Percentiles rank a stretch among this genome's conserved stretches.
Conservation (phyloP, 2,888 invertebrate species). For the Acanthococcus lagerstroemiae region DNA sequence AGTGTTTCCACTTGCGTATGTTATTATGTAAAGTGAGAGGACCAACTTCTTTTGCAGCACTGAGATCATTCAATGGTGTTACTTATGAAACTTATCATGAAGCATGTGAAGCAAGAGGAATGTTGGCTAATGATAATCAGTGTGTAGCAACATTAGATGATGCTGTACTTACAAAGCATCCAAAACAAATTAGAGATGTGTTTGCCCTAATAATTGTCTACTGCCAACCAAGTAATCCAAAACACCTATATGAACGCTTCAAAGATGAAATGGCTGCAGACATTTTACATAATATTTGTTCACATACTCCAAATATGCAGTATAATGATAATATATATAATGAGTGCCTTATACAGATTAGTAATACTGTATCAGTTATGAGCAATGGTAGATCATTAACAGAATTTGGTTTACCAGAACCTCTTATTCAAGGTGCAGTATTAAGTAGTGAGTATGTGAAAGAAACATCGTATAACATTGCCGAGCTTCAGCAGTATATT, state of each 20-base stretch:
- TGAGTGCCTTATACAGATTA: not conserved
- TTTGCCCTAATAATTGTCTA: slow-evolving; percentile 22
- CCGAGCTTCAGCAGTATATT: not conserved
- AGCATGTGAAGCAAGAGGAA: slow-evolving; percentile 33
- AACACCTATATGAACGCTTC: not conserved
- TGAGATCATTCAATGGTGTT: slow-evolving; percentile 7
- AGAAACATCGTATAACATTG: not conserved
- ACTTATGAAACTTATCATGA: not conserved
- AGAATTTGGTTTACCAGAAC: slow-evolving; percentile 1
- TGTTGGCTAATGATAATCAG: slow-evolving; percentile 34
- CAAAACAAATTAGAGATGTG: slow-evolving; percentile 19
- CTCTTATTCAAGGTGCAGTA: not conserved
- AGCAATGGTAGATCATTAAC: slow-evolving; percentile 3
- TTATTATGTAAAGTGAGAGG: slow-evolving; percentile 22
- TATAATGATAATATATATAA: slow-evolving; percentile 2
- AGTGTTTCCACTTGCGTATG: slow-evolving; percentile 25
- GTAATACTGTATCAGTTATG: not conserved
- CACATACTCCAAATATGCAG: not conserved
- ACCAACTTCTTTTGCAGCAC: slow-evolving; percentile 9
- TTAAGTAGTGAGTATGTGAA: not conserved
- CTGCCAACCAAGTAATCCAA: slow-evolving; percentile 13
- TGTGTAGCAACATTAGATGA: slow-evolving; percentile 26
- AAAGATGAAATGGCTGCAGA: slow-evolving; percentile 7
- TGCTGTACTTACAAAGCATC: not conserved
- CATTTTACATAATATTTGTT: not conserved